Evolutionary conservation across 2,797 vertebrate species (phyloP).

Genomic region (Sebastes wilsoni): DNA sequence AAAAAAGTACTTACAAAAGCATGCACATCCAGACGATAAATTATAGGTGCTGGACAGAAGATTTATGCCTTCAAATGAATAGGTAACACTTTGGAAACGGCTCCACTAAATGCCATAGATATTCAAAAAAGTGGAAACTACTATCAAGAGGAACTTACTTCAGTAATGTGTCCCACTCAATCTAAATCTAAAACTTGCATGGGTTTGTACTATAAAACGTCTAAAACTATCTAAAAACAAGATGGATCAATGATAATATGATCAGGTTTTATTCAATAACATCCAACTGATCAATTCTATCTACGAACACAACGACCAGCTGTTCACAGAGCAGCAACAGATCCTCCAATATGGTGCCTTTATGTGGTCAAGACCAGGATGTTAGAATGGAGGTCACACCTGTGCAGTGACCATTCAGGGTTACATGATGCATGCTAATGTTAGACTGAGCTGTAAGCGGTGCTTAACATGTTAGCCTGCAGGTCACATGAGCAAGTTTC

Average conservation of each 20-base stretch:
- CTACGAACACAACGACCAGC: neutral
- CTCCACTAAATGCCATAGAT: neutral
- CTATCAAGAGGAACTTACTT: neutral
- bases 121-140: neutral
- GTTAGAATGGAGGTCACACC: conserved; percentile 26
- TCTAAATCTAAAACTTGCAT: neutral
- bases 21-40: no score
- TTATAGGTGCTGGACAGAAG: no score
- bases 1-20: no score
- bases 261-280: neutral
- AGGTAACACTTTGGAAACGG: neutral
- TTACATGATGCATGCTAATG: conserved; percentile 12
- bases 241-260: neutral
- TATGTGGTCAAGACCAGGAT: neutral
- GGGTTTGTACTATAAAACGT: neutral
- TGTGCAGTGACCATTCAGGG: neutral
- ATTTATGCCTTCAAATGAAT: neutral
- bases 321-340: neutral
- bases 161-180: neutral
- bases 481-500: neutral
- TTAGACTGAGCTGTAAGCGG: neutral
- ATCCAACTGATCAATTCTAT: neutral
- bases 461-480: neutral
- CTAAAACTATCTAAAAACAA: neutral
- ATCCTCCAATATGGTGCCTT: neutral